phyloP scores from a whole-genome alignment of 2,797 vertebrate species.

The Sebastes matsubarae region DNA sequence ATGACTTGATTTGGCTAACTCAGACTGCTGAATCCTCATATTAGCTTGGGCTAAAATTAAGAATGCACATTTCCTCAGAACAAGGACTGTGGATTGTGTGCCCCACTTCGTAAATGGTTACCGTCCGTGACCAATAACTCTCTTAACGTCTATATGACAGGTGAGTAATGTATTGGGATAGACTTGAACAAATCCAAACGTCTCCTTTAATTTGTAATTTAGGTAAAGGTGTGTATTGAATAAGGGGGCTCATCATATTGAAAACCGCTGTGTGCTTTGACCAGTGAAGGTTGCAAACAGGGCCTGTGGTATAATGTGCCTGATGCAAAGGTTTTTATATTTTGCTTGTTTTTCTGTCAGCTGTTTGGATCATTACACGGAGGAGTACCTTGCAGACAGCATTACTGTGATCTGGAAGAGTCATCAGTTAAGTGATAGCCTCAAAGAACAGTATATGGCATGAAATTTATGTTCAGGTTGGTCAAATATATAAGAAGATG shows the following conservation, averaged over 20 bases:
- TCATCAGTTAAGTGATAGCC: conserved; percentile 31
- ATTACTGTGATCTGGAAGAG: conserved; percentile 42
- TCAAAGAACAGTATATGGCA: neutral
- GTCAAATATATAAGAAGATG: neutral
- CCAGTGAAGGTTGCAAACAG: neutral
- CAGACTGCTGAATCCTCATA: neutral
- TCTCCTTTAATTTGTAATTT: neutral
- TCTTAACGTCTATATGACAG: neutral
- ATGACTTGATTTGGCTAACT: neutral
- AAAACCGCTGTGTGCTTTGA: neutral
- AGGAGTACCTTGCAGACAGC: conserved; percentile 15
- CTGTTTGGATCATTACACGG: conserved; percentile 16
- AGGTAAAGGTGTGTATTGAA: neutral
- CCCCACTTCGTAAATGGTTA: neutral
- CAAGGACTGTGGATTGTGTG: neutral
- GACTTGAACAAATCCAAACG: neutral
- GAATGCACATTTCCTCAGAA: neutral
- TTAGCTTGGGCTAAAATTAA: neutral
- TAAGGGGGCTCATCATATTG: neutral
- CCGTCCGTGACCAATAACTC: neutral
- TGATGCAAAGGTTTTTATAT: conserved; percentile 16
- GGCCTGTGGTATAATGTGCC: neutral
- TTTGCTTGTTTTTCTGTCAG: conserved; percentile 40
- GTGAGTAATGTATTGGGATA: neutral
- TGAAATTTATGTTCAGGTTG: conserved; percentile 23